Conservation (phyloP, 2,113 vertebrate species). For the Phalacrocorax aristotelis region DNA sequence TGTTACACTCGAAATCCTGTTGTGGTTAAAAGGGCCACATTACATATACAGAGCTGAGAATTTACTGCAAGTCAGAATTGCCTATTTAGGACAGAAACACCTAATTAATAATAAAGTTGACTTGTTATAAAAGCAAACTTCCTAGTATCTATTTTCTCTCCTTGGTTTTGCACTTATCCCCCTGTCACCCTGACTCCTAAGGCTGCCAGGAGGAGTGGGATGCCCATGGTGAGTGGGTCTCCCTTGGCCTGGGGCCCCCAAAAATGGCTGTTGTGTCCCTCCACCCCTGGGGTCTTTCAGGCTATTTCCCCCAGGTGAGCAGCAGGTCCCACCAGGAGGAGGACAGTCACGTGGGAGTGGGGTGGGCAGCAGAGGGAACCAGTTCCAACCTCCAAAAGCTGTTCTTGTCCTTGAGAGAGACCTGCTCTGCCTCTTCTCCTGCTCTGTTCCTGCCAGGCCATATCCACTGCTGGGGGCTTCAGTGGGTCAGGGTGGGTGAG, state of each 20-base stretch:
- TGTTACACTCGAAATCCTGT: neutral
- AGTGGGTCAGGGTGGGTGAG: neutral
- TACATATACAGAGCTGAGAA: neutral
- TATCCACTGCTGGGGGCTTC: neutral
- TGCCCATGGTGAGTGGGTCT: rapidly evolving
- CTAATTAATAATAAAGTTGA: neutral
- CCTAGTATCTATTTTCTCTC: neutral
- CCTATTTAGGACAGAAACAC: neutral
- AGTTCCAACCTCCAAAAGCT: neutral
- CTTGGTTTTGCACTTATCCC: neutral
- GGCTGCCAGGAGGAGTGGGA: rapidly evolving
- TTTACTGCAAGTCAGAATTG: neutral
- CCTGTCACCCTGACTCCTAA: neutral
- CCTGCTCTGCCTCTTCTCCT: neutral
- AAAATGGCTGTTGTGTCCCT: neutral
- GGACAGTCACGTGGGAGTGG: neutral
- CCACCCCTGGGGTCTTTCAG: neutral
- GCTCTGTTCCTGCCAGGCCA: neutral
- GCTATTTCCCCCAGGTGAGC: rapidly evolving
- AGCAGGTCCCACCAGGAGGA: neutral
- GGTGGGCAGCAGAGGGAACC: rapidly evolving
- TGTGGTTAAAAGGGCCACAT: neutral
- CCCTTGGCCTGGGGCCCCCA: neutral
- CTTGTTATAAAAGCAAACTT: neutral
- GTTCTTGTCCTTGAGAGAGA: neutral